phyloP scores from a whole-genome alignment of 2,888 invertebrate species.

The Osmoderma eremita region DNA sequence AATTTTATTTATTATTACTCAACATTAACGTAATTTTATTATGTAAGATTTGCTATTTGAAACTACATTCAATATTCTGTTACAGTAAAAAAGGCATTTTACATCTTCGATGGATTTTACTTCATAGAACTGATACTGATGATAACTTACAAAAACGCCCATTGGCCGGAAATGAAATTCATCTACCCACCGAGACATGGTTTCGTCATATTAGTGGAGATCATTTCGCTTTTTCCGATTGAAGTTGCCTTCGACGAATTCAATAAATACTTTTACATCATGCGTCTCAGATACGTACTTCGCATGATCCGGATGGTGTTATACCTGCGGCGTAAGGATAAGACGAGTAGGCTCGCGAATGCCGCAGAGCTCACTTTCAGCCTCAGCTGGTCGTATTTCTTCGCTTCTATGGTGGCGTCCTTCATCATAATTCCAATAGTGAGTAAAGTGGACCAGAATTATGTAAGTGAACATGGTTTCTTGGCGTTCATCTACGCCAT shows the following conservation, averaged over 20 bases:
- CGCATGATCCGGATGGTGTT: constrained; percentile 19
- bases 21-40: too few relatives aligned
- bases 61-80: not conserved
- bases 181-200: constrained; percentile 29
- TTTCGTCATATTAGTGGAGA: constrained; percentile 33
- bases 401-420: not conserved
- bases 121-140: constrained; percentile 32
- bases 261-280: not conserved
- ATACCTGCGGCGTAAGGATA: not conserved
- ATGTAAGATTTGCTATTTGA: not conserved
- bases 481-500: constrained; percentile 15
- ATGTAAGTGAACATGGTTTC: not conserved
- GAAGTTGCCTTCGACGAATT: not conserved
- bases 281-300: constrained; percentile 18
- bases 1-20: too few relatives aligned
- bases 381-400: not conserved
- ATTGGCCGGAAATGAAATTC: constrained; percentile 30
- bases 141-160: constrained; percentile 30
- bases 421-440: constrained; percentile 8
- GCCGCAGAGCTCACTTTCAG: not conserved
- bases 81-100: constrained; percentile 20
- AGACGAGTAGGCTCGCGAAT: not conserved
- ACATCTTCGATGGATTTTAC: constrained; percentile 37
- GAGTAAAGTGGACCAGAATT: not conserved
- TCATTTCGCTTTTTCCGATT: constrained; percentile 17